Base-by-base conservation (phyloP, 2,888 invertebrate genomes). In the Callimorpha dominula region DNA sequence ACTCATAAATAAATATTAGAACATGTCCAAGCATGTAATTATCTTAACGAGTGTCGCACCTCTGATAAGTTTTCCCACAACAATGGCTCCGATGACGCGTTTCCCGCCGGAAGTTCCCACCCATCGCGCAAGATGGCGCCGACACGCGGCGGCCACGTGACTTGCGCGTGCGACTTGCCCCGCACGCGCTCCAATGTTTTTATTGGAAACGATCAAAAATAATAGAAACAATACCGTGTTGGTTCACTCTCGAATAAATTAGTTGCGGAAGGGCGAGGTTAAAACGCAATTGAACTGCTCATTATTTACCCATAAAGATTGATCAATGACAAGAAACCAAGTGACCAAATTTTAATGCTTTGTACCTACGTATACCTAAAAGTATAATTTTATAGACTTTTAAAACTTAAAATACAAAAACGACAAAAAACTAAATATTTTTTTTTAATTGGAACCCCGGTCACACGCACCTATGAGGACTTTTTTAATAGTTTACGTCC, bases 251-350 rank as follows among this genome's bases (percentile, higher is more conserved):
- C 88, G 90, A 92, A 92, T 92, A 95, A 94, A 94, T 94, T 94
- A 92, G 91, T 92, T 89, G 85, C 90, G 89, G 87, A 85, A 86
- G 81, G 88, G 86, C 86, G 87, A 93, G 95, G 95, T 94, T 94
- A 94, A 95, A 94, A 88, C 84, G 92, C 91, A 91, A 94, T 95
- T 95, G 94, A 95, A 94, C 94, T 89, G 87, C 85, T 92, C 92
- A 93, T 94, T 94, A 94, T 87, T 90, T 86, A 89, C 87, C 88
- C 87, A 90, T 90, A 88, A 85, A 76, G 80, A 75, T 66, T 77
- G 73, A 77, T 77, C 73, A 74, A 54, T 54, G 70, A 54, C 64
- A 46, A 31, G 66, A 42, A 64, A n/a, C n/a, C n/a, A n/a, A 54
- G 43, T 68, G 62, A 72, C 68, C 64, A 69, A 14, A 7, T n/a